These are phyloP conservation scores for Rhinopithecus roxellana DNA, from an alignment of 2,113 vertebrate genomes.

Conservation along the genomic window DNA sequence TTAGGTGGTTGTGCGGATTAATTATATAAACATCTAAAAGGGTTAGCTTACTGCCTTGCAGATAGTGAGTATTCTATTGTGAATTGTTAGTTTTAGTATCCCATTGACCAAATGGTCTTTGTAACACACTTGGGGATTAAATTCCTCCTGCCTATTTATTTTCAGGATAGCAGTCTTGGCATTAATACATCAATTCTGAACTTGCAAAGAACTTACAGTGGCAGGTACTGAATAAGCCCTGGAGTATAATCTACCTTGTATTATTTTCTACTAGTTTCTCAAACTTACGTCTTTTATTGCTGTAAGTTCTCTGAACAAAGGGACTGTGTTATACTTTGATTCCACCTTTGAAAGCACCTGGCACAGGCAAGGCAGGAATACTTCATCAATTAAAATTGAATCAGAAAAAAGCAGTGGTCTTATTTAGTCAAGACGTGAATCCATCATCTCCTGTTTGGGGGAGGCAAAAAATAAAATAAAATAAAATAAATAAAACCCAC, in stretches of 20 bases:
- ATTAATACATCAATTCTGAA: background rate
- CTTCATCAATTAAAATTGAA: background rate
- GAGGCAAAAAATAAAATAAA: too few relatives aligned
- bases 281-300: background rate
- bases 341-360: background rate
- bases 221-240: background rate
- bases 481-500: background rate
- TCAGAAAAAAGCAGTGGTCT: conserved; percentile 33
- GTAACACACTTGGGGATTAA: background rate
- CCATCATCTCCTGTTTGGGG: background rate
- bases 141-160: conserved; percentile 5
- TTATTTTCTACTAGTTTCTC: conserved; percentile 6
- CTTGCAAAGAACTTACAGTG: background rate
- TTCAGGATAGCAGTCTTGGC: background rate
- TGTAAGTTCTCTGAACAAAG: background rate
- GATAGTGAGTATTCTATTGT: background rate
- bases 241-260: background rate
- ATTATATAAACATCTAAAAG: background rate
- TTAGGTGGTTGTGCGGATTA: background rate
- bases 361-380: background rate
- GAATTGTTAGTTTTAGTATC: background rate
- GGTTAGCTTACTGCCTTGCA: background rate
- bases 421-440: conserved; percentile 1
- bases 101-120: background rate
- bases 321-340: background rate